Base-by-base conservation (phyloP, 2,797 vertebrate genomes). In the Ceyx erithaca region DNA sequence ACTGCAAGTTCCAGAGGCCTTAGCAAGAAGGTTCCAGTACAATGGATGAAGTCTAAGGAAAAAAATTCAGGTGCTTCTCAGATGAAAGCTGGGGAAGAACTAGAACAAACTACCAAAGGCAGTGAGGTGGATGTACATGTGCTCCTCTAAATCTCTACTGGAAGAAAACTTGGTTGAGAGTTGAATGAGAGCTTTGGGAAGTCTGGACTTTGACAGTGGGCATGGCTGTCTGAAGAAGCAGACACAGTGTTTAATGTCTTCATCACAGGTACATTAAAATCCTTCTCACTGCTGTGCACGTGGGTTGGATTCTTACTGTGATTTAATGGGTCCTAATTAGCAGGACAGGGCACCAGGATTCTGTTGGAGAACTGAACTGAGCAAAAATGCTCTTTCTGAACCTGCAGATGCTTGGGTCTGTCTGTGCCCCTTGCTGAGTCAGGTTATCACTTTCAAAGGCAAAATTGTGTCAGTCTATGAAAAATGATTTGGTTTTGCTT, bases 401-500 rank as follows among this genome's bases (percentile, higher is more conserved):
- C 31, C 30, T 55, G 43, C 40, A 30, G n/a, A 7, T 33, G 2
- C 20, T 61, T 25, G 8, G 1, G 3, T 66, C 28, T 88, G 30
- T 61, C 70, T 63, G n/a, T 25, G 37, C 30, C 55, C 66, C 84
- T 62, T 79, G 52, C 52, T 70, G 83, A 87, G 64, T 70, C 26
- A 41, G 40, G 30, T 69, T 69, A 18, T 54, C 26, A 1, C 75
- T 85, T 93, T 91, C 64, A 90, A 86, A 93, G 46, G 35, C 77
- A 81, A 49, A 59, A 26, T 21, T 51, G 12, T 76, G 66, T 77
- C 80, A 79, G 14, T 45, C 9, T 61, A 41, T 77, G 77, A 90
- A 70, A 89, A 88, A 94, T 75, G 3, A 67, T 85, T 63, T 85
- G 23, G 23, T 77, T 93, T 92, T 85, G 33, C 57, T 96, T 85